phyloP scores from a whole-genome alignment of 2,797 vertebrate genomes.

The Enteromius afrohamiltoni region DNA sequence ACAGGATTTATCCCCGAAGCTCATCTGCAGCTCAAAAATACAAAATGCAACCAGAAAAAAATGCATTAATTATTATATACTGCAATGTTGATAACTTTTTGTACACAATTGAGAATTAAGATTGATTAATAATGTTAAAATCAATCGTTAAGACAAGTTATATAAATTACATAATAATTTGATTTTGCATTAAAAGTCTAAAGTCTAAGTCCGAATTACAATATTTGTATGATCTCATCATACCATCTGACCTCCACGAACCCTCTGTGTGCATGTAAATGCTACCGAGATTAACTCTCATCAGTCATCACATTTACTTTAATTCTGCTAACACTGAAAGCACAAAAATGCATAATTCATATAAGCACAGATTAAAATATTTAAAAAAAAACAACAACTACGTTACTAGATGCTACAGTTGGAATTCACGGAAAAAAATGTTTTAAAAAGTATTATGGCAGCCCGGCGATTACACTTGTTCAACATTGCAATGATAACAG shows the following conservation, averaged over 20 bases:
- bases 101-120: not conserved
- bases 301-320: not conserved
- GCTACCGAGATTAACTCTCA: slow-evolving; percentile 2
- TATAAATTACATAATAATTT: not conserved
- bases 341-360: not conserved
- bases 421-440: not conserved
- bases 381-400: not conserved
- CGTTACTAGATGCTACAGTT: not conserved
- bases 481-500: not conserved
- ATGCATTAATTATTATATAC: not conserved
- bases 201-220: too few species aligned
- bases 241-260: not conserved
- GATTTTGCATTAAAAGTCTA: not conserved
- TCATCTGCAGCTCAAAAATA: slow-evolving; percentile 1
- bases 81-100: not conserved
- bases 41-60: slow-evolving; percentile 8
- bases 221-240: slow-evolving; percentile 7
- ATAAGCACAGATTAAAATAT: not conserved
- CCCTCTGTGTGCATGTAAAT: slow-evolving; percentile 9
- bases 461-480: not conserved
- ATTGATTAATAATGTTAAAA: not conserved
- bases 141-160: not conserved
- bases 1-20: slow-evolving; percentile 19
- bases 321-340: not conserved
- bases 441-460: not conserved